Percentiles rank a stretch among this genome's conserved stretches.
Evolutionary conservation across 2,888 invertebrate genomes (phyloP).

Genomic region (Microctonus aethiopoides): DNA sequence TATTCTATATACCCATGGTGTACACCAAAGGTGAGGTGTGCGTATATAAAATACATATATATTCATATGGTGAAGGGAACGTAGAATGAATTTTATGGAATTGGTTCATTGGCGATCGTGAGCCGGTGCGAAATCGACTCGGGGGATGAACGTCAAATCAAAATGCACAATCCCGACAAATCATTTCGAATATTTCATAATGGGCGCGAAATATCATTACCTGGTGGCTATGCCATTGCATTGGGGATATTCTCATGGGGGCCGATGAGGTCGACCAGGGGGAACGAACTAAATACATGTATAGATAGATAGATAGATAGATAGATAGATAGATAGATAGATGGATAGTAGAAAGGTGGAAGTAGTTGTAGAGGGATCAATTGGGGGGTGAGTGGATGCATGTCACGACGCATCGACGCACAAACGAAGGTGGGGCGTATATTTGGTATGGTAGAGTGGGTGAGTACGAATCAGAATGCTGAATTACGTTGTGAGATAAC

Average conservation of each 20-base stretch:
- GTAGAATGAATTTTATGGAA: slow-evolving; percentile 28
- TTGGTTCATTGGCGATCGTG: slow-evolving; percentile 43
- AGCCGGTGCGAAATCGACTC: slow-evolving; percentile 35
- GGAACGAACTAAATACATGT: slow-evolving; percentile 9
- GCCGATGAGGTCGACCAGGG: slow-evolving; percentile 21
- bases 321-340: slow-evolving; percentile 21
- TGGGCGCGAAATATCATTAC: slow-evolving; percentile 65
- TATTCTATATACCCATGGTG: background rate
- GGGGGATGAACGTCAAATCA: slow-evolving; percentile 59
- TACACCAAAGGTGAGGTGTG: background rate
- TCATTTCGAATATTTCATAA: slow-evolving; percentile 66
- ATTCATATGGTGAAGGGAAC: slow-evolving; percentile 13
- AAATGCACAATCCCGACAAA: slow-evolving; percentile 64
- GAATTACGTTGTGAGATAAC: slow-evolving; percentile 64
- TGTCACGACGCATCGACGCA: slow-evolving; percentile 51
- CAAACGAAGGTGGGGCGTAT: slow-evolving; percentile 37
- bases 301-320: slow-evolving; percentile 20
- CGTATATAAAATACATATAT: background rate
- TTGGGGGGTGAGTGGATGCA: slow-evolving; percentile 40
- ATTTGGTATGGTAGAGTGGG: slow-evolving; percentile 36
- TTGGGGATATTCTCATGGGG: slow-evolving; percentile 14
- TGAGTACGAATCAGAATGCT: slow-evolving; percentile 45
- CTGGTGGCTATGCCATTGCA: slow-evolving; percentile 33
- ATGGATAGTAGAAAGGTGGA: slow-evolving; percentile 22
- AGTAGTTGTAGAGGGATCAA: background rate